These are phyloP conservation scores for Stegophylla sp. DNA, from an alignment of 2,888 invertebrate species.

Conservation along the genomic window DNA sequence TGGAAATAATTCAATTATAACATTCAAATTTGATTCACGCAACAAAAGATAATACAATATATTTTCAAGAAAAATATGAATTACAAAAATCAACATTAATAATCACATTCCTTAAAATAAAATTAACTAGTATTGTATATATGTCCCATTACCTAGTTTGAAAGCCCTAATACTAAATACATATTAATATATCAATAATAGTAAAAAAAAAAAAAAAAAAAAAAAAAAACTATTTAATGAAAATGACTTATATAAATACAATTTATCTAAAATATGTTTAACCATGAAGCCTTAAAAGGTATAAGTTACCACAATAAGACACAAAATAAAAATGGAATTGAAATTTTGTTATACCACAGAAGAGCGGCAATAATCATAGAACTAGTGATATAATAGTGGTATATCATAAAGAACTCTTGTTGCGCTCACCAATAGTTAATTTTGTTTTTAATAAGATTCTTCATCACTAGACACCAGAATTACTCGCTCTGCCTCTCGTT, in stretches of 20 bases:
- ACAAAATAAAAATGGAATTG: conserved; percentile 50
- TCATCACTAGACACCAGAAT: conserved; percentile 49
- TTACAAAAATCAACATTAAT: conserved; percentile 48
- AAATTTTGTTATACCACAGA: conserved; percentile 29
- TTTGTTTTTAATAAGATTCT: conserved; percentile 50
- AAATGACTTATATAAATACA: conserved; percentile 35
- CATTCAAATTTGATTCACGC: conserved; percentile 50
- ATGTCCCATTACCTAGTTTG: conserved; percentile 56
- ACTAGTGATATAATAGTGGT: conserved; percentile 28
- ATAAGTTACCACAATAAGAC: conserved; percentile 17
- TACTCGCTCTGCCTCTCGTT: conserved; percentile 35
- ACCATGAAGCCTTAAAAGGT: background rate
- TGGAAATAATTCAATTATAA: conserved; percentile 14
- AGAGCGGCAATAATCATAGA: background rate
- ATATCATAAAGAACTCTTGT: conserved; percentile 54
- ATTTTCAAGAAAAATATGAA: conserved; percentile 37
- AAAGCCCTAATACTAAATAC: conserved; percentile 47
- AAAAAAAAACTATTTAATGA: conserved; percentile 31
- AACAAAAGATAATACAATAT: conserved; percentile 55
- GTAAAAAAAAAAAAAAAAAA: conserved; percentile 47
- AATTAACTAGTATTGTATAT: conserved; percentile 57
- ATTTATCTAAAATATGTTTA: conserved; percentile 29
- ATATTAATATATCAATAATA: conserved; percentile 34
- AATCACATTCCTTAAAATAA: conserved; percentile 51
- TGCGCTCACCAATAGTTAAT: conserved; percentile 45